Percentiles rank a stretch among this genome's conserved stretches.
Evolutionary conservation across 2,888 invertebrate genomes (phyloP).

Genomic region (Chalcosyrphus nemorum): DNA sequence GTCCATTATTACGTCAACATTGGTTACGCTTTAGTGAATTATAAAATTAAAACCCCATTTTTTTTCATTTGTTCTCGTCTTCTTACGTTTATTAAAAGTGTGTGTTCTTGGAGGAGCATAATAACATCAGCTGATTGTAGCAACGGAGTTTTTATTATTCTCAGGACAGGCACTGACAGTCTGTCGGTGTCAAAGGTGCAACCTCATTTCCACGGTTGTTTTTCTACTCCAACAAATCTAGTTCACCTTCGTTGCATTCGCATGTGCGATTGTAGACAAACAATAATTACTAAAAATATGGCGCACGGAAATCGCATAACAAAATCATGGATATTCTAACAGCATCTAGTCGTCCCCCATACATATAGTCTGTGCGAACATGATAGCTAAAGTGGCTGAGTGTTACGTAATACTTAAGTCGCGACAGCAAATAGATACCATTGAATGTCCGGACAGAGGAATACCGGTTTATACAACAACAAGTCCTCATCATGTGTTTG

Average conservation of each 20-base stretch:
- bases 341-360: conserved; percentile 26
- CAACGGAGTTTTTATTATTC: conserved; percentile 37
- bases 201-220: conserved; percentile 67
- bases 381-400: conserved; percentile 30
- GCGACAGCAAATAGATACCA: conserved; percentile 35
- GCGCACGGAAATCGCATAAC: conserved; percentile 44
- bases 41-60: conserved; percentile 57
- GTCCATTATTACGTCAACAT: conserved; percentile 68
- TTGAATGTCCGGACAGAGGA: conserved; percentile 49
- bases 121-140: conserved; percentile 55
- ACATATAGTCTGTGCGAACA: conserved; percentile 5
- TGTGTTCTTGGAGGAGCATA: conserved; percentile 27
- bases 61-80: background rate
- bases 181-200: conserved; percentile 67
- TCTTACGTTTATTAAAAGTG: conserved; percentile 36
- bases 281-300: conserved; percentile 38
- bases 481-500: conserved; percentile 57
- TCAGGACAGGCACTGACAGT: conserved; percentile 26
- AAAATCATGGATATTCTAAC: conserved; percentile 18
- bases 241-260: conserved; percentile 19
- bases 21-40: conserved; percentile 72
- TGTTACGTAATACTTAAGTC: conserved; percentile 53
- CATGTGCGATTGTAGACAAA: conserved; percentile 24
- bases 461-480: conserved; percentile 62
- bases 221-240: conserved; percentile 52